These are phyloP conservation scores for Phoronis australis DNA, from an alignment of 2,888 invertebrate genomes.

Conservation along the genomic window DNA sequence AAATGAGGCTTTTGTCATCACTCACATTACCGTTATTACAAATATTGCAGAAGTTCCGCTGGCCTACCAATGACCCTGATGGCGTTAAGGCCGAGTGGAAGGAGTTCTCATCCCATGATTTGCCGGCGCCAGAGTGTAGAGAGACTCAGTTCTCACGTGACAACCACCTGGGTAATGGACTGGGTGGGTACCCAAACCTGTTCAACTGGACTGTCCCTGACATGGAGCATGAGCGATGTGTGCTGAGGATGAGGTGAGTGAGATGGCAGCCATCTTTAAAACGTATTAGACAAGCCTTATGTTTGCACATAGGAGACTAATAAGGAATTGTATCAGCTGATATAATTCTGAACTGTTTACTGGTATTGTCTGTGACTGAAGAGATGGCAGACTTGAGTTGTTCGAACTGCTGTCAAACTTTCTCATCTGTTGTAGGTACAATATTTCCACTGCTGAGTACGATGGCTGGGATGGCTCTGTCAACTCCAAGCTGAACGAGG, in stretches of 20 bases:
- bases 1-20: too few relatives aligned
- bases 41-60: slow-evolving; percentile 30
- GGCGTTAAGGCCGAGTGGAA: slow-evolving; percentile 36
- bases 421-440: slow-evolving; percentile 41
- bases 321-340: neutral
- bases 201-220: slow-evolving; percentile 51
- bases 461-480: slow-evolving; percentile 40
- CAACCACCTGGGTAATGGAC: slow-evolving; percentile 50
- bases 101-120: slow-evolving; percentile 37
- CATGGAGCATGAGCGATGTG: slow-evolving; percentile 39
- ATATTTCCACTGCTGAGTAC: slow-evolving; percentile 50
- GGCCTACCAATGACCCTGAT: slow-evolving; percentile 18
- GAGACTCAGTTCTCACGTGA: slow-evolving; percentile 48
- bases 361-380: too few relatives aligned
- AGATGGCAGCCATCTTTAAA: too few relatives aligned
- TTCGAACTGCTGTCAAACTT: too few relatives aligned
- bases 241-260: slow-evolving; percentile 42
- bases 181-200: slow-evolving; percentile 39
- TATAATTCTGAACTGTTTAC: neutral
- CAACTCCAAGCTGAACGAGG: slow-evolving; percentile 17
- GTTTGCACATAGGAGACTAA: too few relatives aligned
- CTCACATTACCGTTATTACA: too few relatives aligned
- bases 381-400: too few relatives aligned
- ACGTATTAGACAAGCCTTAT: too few relatives aligned
- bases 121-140: slow-evolving; percentile 47